phyloP scores from a whole-genome alignment of 2,888 invertebrate species.

The Drosophila affinis region DNA sequence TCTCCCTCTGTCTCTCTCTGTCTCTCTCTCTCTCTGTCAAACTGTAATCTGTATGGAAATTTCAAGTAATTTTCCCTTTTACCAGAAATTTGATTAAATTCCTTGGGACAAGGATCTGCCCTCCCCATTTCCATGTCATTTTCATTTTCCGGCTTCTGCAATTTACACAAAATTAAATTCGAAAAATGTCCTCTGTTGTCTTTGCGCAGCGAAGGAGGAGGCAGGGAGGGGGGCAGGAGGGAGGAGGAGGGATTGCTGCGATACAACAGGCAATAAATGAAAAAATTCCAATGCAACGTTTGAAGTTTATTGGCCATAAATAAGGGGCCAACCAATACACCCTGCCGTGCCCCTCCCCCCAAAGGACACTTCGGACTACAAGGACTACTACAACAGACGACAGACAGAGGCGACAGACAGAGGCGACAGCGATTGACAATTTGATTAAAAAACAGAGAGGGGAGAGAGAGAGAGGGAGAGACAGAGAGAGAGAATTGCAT shows the following conservation, averaged over 20 bases:
- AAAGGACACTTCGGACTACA: conserved; percentile 41
- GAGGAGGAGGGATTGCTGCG: neutral
- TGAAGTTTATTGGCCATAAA: conserved; percentile 80
- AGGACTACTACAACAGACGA: conserved; percentile 31
- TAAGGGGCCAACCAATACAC: conserved; percentile 52
- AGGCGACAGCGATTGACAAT: conserved; percentile 75
- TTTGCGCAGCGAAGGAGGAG: conserved; percentile 2
- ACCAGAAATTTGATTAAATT: conserved; percentile 50
- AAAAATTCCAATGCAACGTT: conserved; percentile 77
- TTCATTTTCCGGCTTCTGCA: conserved; percentile 57
- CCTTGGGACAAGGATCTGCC: conserved; percentile 14
- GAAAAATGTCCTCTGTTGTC: conserved; percentile 60
- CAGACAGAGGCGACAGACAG: conserved; percentile 50
- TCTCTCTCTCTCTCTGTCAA: neutral
- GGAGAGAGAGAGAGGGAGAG: conserved; percentile 46
- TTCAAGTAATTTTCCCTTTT: conserved; percentile 28
- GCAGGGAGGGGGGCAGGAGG: conserved; percentile 9
- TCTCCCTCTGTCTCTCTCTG: neutral
- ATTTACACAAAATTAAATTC: conserved; percentile 79
- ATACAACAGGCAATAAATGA: conserved; percentile 63
- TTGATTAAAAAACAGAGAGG: conserved; percentile 75
- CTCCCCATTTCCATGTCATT: conserved; percentile 37
- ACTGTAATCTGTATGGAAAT: conserved; percentile 45
- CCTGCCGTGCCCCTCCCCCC: conserved; percentile 12
- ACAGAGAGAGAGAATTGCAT: conserved; percentile 49